phyloP scores from a whole-genome alignment of 2,888 invertebrate species.

The Apamea sordens region DNA sequence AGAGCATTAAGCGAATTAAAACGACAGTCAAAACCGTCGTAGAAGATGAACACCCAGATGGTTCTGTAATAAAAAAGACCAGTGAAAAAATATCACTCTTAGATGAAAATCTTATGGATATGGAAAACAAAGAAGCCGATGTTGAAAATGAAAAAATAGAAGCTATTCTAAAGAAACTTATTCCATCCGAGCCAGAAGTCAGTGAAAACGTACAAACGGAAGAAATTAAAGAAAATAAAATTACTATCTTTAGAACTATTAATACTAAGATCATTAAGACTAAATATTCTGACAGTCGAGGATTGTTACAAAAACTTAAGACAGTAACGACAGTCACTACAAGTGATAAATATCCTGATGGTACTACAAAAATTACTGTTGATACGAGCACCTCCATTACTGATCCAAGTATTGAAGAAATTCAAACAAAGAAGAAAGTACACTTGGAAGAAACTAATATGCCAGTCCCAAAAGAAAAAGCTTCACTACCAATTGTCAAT shows the following conservation, averaged over 20 bases:
- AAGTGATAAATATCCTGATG: conserved; percentile 83
- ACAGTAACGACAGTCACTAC: conserved; percentile 80
- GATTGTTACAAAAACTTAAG: conserved; percentile 77
- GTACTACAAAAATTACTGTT: conserved; percentile 66
- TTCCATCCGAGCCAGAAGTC: conserved; percentile 69
- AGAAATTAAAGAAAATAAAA: conserved; percentile 74
- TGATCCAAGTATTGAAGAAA: conserved; percentile 43
- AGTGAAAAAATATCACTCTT: conserved; percentile 82
- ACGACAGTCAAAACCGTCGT: conserved; percentile 78
- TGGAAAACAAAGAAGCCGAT: conserved; percentile 27
- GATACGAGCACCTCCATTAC: conserved; percentile 71
- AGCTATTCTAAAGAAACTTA: conserved; percentile 62
- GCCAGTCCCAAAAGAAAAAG: conserved; percentile 8
- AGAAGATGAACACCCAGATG: conserved; percentile 86
- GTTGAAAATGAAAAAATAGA: conserved; percentile 40
- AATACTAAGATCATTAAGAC: conserved; percentile 78
- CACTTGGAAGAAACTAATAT: conserved; percentile 22
- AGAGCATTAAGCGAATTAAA: conserved; percentile 73
- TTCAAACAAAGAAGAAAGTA: conserved; percentile 12
- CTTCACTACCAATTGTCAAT: conserved; percentile 32
- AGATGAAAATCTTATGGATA: conserved; percentile 74
- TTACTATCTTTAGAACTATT: conserved; percentile 76
- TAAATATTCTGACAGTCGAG: conserved; percentile 75
- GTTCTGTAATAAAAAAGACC: conserved; percentile 82
- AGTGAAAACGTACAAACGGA: conserved; percentile 67